Evolutionary conservation across 2,888 invertebrate genomes (phyloP).

Genomic region (Macrosiphum euphorbiae): DNA sequence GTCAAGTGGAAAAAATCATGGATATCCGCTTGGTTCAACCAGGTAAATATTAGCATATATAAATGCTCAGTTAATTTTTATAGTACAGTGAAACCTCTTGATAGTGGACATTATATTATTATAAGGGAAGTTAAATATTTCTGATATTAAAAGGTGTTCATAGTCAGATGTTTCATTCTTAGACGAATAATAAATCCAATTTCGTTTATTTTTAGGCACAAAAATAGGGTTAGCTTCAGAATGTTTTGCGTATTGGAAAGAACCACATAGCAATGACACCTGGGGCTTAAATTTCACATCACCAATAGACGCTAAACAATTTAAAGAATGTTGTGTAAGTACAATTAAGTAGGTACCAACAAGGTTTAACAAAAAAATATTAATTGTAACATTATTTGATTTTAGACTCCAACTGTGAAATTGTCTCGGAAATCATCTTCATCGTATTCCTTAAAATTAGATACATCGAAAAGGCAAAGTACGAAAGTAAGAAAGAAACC

Average conservation of each 20-base stretch:
- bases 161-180: not conserved
- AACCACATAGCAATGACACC: slow-evolving; percentile 95
- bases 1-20: slow-evolving; percentile 98
- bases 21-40: slow-evolving; percentile 97
- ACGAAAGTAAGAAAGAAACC: slow-evolving; percentile 91
- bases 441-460: slow-evolving; percentile 95
- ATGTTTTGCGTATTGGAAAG: slow-evolving; percentile 99
- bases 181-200: not conserved
- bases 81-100: not conserved
- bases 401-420: slow-evolving; percentile 95
- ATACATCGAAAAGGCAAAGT: slow-evolving; percentile 85
- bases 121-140: not conserved
- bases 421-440: slow-evolving; percentile 97
- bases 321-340: slow-evolving; percentile 97
- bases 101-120: not conserved
- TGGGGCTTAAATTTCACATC: slow-evolving; percentile 99
- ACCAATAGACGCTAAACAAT: slow-evolving; percentile 96
- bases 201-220: slow-evolving; percentile 78
- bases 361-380: not conserved
- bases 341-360: not conserved
- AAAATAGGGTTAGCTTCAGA: slow-evolving; percentile 97
- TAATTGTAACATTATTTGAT: not conserved
- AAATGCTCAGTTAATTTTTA: not conserved
- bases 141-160: not conserved
- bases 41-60: slow-evolving; percentile 76